phyloP scores from a whole-genome alignment of 2,113 vertebrate genomes.

The Silurus meridionalis region DNA sequence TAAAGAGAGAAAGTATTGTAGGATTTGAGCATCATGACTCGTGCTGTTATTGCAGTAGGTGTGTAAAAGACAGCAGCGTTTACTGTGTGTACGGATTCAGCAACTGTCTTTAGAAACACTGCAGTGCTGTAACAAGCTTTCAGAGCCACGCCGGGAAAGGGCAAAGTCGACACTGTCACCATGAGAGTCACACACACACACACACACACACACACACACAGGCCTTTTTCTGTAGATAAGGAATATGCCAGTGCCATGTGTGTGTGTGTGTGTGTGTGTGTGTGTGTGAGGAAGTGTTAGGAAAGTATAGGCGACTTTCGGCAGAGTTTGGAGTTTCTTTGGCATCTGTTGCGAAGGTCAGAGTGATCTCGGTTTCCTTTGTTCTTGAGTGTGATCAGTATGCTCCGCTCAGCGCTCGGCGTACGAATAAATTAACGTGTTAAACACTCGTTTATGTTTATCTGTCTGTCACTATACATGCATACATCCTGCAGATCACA shows the following conservation, averaged over 20 bases:
- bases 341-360: conserved; percentile 29
- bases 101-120: conserved; percentile 31
- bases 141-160: conserved; percentile 31
- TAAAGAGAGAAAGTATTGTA: background rate
- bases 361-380: background rate
- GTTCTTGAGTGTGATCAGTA: conserved; percentile 16
- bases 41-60: conserved; percentile 34
- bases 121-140: conserved; percentile 31
- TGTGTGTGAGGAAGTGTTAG: background rate
- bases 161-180: conserved; percentile 33
- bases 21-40: background rate
- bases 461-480: no score
- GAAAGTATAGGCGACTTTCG: background rate
- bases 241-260: conserved; percentile 2
- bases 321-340: conserved; percentile 18
- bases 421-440: background rate
- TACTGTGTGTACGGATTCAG: conserved; percentile 39
- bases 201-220: background rate
- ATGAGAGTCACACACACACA: conserved; percentile 34
- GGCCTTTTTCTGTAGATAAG: conserved; percentile 15
- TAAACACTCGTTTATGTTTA: conserved; percentile 1
- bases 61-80: conserved; percentile 42
- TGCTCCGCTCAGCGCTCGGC: background rate
- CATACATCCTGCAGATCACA: no score
- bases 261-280: background rate